Percentiles rank a stretch among this genome's conserved stretches.
These are phyloP conservation scores for Anoura caudifer DNA, from an alignment of 2,113 vertebrate species.

Conservation along the genomic window DNA sequence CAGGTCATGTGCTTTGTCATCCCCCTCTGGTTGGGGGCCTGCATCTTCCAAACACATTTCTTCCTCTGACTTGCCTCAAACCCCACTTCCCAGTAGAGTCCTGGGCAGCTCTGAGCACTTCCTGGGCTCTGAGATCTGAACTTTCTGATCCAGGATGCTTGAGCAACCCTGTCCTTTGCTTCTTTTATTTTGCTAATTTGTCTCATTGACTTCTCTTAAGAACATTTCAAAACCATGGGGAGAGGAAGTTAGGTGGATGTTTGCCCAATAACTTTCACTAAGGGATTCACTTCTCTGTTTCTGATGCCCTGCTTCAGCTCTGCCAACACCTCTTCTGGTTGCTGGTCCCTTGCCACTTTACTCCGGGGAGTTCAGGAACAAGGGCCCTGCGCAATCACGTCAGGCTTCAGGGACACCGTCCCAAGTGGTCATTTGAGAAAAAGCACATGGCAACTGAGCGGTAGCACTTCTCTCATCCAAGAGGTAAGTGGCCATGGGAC, in stretches of 20 bases:
- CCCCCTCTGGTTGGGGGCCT: background rate
- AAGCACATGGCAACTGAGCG: background rate
- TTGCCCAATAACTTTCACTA: conserved; percentile 15
- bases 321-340: background rate
- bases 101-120: background rate
- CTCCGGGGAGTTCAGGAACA: background rate
- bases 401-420: background rate
- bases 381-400: background rate
- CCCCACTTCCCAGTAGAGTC: background rate
- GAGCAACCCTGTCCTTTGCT: background rate
- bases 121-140: background rate
- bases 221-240: background rate
- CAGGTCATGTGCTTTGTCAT: background rate
- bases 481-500: background rate
- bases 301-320: background rate
- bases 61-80: background rate
- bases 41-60: background rate
- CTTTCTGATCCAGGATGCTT: background rate
- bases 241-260: background rate
- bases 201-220: background rate
- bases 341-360: background rate
- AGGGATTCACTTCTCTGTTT: background rate
- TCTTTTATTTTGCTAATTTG: background rate
- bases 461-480: background rate
- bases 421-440: background rate